Conservation (phyloP, 2,888 invertebrate genomes). For the Polydrusus pterygomalis region DNA sequence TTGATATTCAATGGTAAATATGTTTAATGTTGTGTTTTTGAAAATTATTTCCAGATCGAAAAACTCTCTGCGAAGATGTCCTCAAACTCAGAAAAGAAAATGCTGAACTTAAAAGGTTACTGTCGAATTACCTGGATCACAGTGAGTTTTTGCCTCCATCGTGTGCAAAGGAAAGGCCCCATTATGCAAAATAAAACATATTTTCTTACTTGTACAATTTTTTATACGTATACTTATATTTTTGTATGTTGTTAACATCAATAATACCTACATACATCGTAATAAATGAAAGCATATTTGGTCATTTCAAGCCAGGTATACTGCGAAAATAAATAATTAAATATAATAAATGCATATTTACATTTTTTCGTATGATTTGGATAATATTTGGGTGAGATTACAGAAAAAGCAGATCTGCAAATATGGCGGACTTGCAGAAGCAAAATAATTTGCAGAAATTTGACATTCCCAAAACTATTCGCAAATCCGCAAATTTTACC, state of each 20-base stretch:
- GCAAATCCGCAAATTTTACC: too few species aligned
- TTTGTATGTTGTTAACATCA: constrained; percentile 17
- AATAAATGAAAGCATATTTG: constrained; percentile 3
- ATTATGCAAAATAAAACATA: constrained; percentile 5
- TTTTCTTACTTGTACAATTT: not conserved
- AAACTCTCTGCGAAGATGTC: constrained; percentile 80
- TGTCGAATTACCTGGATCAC: constrained; percentile 75
- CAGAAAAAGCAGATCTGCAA: too few species aligned
- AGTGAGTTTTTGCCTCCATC: constrained; percentile 58
- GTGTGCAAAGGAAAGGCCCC: constrained; percentile 58
- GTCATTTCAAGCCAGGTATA: not conserved
- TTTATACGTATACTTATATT: constrained; percentile 29
- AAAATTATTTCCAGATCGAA: constrained; percentile 74
- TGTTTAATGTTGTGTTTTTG: too few species aligned
- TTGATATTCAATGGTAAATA: too few species aligned
- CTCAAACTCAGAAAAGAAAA: constrained; percentile 80
- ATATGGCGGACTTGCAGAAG: too few species aligned
- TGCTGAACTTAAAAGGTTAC: constrained; percentile 79
- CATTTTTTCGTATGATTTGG: too few species aligned
- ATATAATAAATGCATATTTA: too few species aligned
- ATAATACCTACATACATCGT: not conserved
- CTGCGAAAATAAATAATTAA: not conserved
- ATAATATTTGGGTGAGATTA: too few species aligned
- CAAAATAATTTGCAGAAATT: too few species aligned
- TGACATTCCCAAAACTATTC: too few species aligned